Conservation (phyloP, 2,797 vertebrate species). For the Malacoctenus gilli region DNA sequence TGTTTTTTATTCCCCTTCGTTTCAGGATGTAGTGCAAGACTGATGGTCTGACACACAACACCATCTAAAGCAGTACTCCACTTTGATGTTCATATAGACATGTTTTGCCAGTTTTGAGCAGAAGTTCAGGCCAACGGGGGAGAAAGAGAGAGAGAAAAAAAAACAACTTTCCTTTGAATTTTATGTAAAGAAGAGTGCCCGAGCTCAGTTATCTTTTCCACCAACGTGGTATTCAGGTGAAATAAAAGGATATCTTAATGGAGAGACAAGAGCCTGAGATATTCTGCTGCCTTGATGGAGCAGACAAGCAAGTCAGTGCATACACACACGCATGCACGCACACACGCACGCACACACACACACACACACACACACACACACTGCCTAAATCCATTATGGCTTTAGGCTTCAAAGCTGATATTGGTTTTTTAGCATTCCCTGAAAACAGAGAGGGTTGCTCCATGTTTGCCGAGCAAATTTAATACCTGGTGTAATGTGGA, state of each 20-base stretch:
- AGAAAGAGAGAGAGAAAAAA: constrained; percentile 33
- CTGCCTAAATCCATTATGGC: constrained; percentile 74
- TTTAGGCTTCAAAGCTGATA: constrained; percentile 78
- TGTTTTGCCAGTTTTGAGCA: constrained; percentile 43
- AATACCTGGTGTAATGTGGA: constrained; percentile 56
- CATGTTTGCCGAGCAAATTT: constrained; percentile 72
- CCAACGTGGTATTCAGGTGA: constrained; percentile 43
- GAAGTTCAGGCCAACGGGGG: constrained; percentile 11
- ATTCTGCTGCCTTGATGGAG: constrained; percentile 66
- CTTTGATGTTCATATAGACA: constrained; percentile 59
- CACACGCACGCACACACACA: constrained; percentile 14
- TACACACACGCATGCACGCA: constrained; percentile 8
- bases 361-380: constrained; percentile 19
- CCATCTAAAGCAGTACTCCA: constrained; percentile 24
- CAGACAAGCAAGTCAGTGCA: constrained; percentile 34
- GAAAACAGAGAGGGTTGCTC: constrained; percentile 61
- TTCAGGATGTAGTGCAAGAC: constrained; percentile 12
- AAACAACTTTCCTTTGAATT: constrained; percentile 58
- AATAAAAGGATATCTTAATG: constrained; percentile 71
- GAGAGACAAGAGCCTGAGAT: constrained; percentile 67
- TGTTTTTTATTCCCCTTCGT: background rate
- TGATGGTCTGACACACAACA: constrained; percentile 19
- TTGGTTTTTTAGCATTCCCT: constrained; percentile 53
- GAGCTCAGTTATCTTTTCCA: constrained; percentile 38
- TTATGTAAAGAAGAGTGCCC: constrained; percentile 34